These are phyloP conservation scores for Cheirogaleus medius DNA, from an alignment of 2,113 vertebrate species.

Conservation along the genomic window DNA sequence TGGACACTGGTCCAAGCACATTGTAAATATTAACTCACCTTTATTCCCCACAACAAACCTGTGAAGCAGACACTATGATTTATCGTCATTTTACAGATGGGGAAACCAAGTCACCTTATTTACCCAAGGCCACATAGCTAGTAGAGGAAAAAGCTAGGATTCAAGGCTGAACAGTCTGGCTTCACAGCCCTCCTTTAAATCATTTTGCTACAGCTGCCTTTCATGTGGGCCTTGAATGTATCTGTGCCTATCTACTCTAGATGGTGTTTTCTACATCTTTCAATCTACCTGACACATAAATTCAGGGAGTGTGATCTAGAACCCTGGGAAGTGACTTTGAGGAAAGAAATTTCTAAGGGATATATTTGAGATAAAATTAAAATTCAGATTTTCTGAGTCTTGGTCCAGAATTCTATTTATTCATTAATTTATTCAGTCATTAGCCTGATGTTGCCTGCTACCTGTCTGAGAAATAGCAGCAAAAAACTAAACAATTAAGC, in stretches of 20 bases:
- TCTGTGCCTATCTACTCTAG: neutral
- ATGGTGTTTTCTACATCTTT: neutral
- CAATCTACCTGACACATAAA: too few species aligned
- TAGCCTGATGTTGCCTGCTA: neutral
- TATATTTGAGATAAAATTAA: neutral
- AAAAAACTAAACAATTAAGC: neutral
- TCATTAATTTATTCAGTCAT: neutral
- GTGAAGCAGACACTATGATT: neutral
- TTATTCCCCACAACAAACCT: neutral
- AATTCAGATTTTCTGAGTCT: neutral
- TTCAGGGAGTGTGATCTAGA: neutral
- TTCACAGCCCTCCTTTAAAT: neutral
- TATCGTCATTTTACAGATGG: conserved; percentile 39
- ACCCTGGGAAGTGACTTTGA: neutral
- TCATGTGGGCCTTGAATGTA: neutral
- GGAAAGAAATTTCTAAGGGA: neutral
- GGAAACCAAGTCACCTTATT: neutral
- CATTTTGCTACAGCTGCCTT: neutral
- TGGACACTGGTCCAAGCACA: neutral
- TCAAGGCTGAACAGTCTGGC: neutral
- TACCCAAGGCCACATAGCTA: neutral
- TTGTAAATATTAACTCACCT: neutral
- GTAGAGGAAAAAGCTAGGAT: neutral
- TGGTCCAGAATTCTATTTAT: neutral
- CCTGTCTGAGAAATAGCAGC: neutral